A percentile compares a stretch with the other conserved stretches of the same genome.
Evolutionary conservation across 2,113 vertebrate genomes (phyloP).

Genomic region (Neopipo cinnamomea): DNA sequence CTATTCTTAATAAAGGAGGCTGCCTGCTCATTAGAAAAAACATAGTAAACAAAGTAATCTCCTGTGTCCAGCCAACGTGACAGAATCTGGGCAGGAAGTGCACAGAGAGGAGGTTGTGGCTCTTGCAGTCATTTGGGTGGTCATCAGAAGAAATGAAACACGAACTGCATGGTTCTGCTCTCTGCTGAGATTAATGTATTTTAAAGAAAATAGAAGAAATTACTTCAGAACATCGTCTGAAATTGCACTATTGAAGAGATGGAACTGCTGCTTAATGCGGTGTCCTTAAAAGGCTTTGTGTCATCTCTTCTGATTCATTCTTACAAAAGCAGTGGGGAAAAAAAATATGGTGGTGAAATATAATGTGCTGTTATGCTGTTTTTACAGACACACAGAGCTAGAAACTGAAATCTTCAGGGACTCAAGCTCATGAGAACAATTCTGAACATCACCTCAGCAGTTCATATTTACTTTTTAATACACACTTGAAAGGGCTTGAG

Average conservation of each 20-base stretch:
- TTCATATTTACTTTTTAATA: neutral
- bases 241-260: neutral
- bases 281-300: conserved; percentile 24
- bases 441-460: neutral
- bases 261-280: neutral
- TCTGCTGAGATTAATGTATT: conserved; percentile 27
- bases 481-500: neutral
- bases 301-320: conserved; percentile 22
- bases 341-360: neutral
- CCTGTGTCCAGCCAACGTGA: neutral
- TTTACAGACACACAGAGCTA: neutral
- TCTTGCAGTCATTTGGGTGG: neutral
- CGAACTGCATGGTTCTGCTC: neutral
- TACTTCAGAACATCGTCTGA: conserved; percentile 26
- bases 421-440: neutral
- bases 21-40: neutral
- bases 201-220: conserved; percentile 56
- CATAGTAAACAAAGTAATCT: neutral
- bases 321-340: neutral
- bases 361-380: neutral
- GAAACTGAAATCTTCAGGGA: neutral
- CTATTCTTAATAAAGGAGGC: neutral
- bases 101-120: neutral
- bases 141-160: neutral
- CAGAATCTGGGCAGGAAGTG: neutral